Base-by-base conservation (phyloP, 2,113 vertebrate species). In the Oxyura jamaicensis region DNA sequence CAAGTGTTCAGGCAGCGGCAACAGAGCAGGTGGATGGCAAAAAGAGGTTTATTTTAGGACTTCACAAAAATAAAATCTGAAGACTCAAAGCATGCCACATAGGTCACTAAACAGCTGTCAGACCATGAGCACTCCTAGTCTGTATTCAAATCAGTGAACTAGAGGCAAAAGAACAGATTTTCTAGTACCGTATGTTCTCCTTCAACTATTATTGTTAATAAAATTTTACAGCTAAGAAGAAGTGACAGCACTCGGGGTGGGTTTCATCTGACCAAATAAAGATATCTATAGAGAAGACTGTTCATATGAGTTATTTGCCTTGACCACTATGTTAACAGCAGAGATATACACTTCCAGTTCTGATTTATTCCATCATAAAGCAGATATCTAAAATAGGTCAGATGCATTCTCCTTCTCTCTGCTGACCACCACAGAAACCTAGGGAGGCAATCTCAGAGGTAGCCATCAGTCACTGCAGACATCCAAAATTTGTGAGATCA, bases 91-190 rank as follows among this genome's bases (percentile, higher is more conserved):
- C 59, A 21, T 82, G 53, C 85, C 89, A 90, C 81, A 66, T 31
- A 95, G 81, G 96, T 92, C 89, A 76, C 89, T 55, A 62, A 92
- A 94, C 86, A 96, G 89, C 93, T 93, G 89, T 83, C 92, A 91
- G 81, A 69, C 62, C 26, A 2, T 58, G 66, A 92, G 52, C 48
- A 23, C 33, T 87, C 89, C 71, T 58, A 58, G 58, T 52, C 74
- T 85, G 58, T 71, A 79, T 94, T 92, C 77, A 92, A 68, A 82
- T 84, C 81, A 83, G 62, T 50, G 62, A 90, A 74, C 44, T 85
- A 82, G 86, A 89, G 83, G 77, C 95, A 93, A 75, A 93, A 75
- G 56, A 84, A 44, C 52, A 83, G 53, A 75, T 89, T 96, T 72
- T 91, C 55, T 35, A 35, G 52, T 62, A 46, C 14, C 62, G 2